Evolutionary conservation across 2,888 invertebrate species (phyloP), one percentile per base, ranked within the genome.

Genomic region (Andricus curvator): DNA sequence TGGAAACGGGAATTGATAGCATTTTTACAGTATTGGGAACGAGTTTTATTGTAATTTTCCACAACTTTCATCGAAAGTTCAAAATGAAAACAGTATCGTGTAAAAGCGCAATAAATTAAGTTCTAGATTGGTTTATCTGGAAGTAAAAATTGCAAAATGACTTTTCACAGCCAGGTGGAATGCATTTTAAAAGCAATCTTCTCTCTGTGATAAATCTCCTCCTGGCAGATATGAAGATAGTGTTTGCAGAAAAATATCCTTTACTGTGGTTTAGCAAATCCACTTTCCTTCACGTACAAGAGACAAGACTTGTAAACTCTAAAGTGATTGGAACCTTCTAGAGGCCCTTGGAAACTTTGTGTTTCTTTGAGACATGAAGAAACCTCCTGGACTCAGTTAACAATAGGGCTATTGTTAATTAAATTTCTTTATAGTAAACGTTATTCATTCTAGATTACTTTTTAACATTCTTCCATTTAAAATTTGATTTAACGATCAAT

Each of bases 111-210:
- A 70, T 60, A 67, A 56, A 64, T 22, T 41, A 41, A 56, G 66
- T 79, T 76, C 20, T 48, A 77, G 17, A 33, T n/a, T 74, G 15
- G n/a, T 74, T 74, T 17, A 29, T 56, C 20, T 74, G 29, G 2
- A 25, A 60, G 56, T n/a, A 51, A 56, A 56, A 74, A 74, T 74
- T 5, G n/a, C 15, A 51, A 33, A 51, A 25, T 13, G 70, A 74
- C 51, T 56, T 70, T 74, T 33, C 41, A 13, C n/a, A 74, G 33
- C 48, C 33, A 20, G 51, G 60, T 74, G 15, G 22, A 70, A 74
- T 74, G 33, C 74, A 51, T 33, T 56, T 33, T 74, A 29, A 74
- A 74, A 56, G 56, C 51, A 74, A 74, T 74, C n/a, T 56, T 74
- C 74, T 70, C 9, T 74, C 22, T 60, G 37, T 60, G 22, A 74